These are phyloP conservation scores for Spea multiplicata DNA, from an alignment of 2,113 vertebrate species.

Conservation along the genomic window DNA sequence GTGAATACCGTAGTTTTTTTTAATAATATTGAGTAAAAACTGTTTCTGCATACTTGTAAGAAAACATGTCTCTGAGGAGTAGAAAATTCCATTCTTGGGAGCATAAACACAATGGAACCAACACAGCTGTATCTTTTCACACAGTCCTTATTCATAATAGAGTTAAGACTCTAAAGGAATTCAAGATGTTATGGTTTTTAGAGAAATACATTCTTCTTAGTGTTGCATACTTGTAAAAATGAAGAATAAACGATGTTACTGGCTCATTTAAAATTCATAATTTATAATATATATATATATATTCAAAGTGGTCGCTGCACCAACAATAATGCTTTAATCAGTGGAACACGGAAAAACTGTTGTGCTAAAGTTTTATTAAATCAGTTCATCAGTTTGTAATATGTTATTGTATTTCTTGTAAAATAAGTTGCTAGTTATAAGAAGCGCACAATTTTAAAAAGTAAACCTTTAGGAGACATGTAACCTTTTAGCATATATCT, in stretches of 20 bases:
- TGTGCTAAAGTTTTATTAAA: no score
- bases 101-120: background rate
- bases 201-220: conserved; percentile 1
- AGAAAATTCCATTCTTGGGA: background rate
- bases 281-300: background rate
- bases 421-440: no score
- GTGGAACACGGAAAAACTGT: no score
- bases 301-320: no score
- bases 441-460: no score
- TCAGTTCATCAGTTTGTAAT: no score
- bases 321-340: no score
- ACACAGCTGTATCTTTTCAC: conserved; percentile 16
- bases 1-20: background rate
- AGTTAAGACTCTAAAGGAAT: conserved; percentile 5
- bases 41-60: background rate
- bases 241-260: background rate
- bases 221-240: background rate
- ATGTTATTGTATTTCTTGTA: no score
- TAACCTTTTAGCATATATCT: no score
- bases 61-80: background rate
- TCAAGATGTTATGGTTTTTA: conserved; percentile 26
- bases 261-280: background rate
- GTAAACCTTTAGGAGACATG: no score
- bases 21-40: background rate
- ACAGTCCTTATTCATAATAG: background rate